Conservation (phyloP, 2,888 invertebrate genomes). For the Pristionchus mayeri region DNA sequence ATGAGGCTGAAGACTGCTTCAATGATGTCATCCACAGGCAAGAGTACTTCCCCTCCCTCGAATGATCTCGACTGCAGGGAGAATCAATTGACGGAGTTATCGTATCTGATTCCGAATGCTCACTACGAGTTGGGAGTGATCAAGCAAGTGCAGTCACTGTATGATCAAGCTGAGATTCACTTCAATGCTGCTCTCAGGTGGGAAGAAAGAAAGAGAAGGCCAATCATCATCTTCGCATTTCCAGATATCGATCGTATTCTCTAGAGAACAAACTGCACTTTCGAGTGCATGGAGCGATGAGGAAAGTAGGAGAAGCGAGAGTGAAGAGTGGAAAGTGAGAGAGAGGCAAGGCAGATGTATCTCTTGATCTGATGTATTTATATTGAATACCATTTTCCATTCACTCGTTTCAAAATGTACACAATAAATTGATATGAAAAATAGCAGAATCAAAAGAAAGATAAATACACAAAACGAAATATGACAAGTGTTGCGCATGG, state of each 20-base stretch:
- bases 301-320: conserved; percentile 52
- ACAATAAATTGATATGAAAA: too few species aligned
- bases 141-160: conserved; percentile 65
- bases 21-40: conserved; percentile 81
- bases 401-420: too few species aligned
- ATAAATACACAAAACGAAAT: too few species aligned
- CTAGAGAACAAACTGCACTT: conserved; percentile 75
- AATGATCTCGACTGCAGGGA: conserved; percentile 73
- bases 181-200: conserved; percentile 48
- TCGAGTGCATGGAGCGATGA: conserved; percentile 70
- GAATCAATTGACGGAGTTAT: conserved; percentile 85
- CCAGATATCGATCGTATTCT: conserved; percentile 59
- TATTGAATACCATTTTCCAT: too few species aligned
- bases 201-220: not conserved
- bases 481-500: too few species aligned
- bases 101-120: conserved; percentile 89
- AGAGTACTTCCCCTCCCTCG: not conserved
- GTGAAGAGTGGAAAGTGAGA: not conserved
- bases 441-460: too few species aligned
- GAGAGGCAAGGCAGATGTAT: not conserved
- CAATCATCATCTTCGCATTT: not conserved
- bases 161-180: not conserved
- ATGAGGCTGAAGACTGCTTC: conserved; percentile 86
- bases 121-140: conserved; percentile 89
- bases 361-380: not conserved